A percentile compares a stretch with the other conserved stretches of the same genome.
These are phyloP conservation scores for Euclidia mi DNA, from an alignment of 2,888 invertebrate genomes.

Conservation along the genomic window DNA sequence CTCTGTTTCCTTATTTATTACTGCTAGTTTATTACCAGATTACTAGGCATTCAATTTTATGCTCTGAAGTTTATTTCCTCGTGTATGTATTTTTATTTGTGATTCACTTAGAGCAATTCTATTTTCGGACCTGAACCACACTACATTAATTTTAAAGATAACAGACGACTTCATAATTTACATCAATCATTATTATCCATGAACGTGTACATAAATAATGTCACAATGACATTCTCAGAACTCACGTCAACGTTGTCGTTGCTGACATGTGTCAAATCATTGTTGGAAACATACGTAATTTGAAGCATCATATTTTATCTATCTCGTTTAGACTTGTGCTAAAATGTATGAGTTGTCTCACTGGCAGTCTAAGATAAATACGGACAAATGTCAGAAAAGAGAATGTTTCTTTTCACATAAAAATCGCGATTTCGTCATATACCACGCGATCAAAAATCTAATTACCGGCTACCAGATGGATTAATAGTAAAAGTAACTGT, in stretches of 20 bases:
- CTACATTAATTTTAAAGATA: no score
- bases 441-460: slow-evolving; percentile 76
- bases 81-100: no score
- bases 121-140: no score
- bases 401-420: slow-evolving; percentile 21
- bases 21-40: no score
- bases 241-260: slow-evolving; percentile 4
- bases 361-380: not conserved
- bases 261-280: slow-evolving; percentile 25
- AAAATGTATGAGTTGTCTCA: not conserved
- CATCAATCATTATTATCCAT: not conserved
- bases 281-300: not conserved
- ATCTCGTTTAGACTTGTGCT: slow-evolving; percentile 13
- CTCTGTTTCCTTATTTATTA: slow-evolving; percentile 13
- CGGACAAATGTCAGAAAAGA: not conserved
- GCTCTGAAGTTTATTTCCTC: no score
- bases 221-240: slow-evolving; percentile 19
- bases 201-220: slow-evolving; percentile 5
- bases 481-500: slow-evolving; percentile 48
- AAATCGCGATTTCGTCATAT: slow-evolving; percentile 68
- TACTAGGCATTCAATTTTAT: no score
- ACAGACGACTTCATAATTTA: no score
- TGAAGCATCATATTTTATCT: slow-evolving; percentile 15
- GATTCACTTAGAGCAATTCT: no score
- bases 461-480: slow-evolving; percentile 76